These are phyloP conservation scores for Proterorhinus semilunaris DNA, from an alignment of 2,113 vertebrate genomes.

Conservation along the genomic window DNA sequence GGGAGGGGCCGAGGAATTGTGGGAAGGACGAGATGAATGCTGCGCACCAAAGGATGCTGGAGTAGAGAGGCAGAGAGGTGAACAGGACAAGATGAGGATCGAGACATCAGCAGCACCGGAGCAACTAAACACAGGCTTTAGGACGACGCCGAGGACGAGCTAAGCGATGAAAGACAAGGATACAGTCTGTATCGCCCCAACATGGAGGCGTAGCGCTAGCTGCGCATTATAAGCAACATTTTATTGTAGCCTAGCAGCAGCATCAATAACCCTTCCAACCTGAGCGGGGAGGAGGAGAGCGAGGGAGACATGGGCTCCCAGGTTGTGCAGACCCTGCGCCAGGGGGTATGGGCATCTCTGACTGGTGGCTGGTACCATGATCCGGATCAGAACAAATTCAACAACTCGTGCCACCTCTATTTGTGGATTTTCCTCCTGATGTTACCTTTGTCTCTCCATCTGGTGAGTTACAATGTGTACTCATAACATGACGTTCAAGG, in stretches of 20 bases:
- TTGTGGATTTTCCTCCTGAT: slow-evolving; percentile 93
- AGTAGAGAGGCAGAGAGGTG: slow-evolving; percentile 21
- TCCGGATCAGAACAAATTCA: slow-evolving; percentile 94
- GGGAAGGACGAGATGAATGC: slow-evolving; percentile 35
- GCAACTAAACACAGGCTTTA: slow-evolving; percentile 22
- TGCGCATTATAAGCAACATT: slow-evolving; percentile 55
- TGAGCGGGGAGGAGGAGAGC: slow-evolving; percentile 57
- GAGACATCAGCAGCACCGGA: slow-evolving; percentile 38
- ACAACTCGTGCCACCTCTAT: slow-evolving; percentile 95
- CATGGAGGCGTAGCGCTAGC: slow-evolving; percentile 69
- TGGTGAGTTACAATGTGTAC: slow-evolving; percentile 81
- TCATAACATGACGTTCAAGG: slow-evolving; percentile 50
- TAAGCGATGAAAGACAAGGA: slow-evolving; percentile 50
- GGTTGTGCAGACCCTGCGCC: slow-evolving; percentile 87
- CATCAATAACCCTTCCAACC: slow-evolving; percentile 61
- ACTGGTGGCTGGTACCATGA: slow-evolving; percentile 97
- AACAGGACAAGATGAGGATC: slow-evolving; percentile 62
- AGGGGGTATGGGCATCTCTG: slow-evolving; percentile 94
- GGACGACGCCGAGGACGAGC: slow-evolving; percentile 22
- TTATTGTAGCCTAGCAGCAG: slow-evolving; percentile 68
- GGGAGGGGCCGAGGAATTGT: slow-evolving; percentile 16
- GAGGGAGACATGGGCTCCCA: slow-evolving; percentile 85
- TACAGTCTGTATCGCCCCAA: slow-evolving; percentile 49
- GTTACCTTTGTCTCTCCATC: slow-evolving; percentile 88
- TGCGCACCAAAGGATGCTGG: slow-evolving; percentile 58